Base-by-base conservation (phyloP, 1,140 invertebrate genomes). In the Colletes gigas region DNA sequence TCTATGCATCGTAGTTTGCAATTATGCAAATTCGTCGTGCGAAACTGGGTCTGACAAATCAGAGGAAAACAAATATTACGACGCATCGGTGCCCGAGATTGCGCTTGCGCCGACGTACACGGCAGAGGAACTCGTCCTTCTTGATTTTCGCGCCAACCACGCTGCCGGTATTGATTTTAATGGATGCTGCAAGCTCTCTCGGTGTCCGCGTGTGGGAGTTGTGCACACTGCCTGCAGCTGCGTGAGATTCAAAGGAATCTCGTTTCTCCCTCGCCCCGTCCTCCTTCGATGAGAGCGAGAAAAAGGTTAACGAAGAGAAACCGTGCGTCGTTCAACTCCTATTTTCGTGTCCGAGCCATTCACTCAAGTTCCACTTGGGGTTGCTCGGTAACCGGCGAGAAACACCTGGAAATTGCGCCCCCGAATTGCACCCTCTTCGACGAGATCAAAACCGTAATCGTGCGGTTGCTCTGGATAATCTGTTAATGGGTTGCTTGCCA, bases 131-230 rank as follows among this genome's bases (percentile, higher is more conserved):
- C 71, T 44, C 39, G 65, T 82, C 81, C 44, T 72, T 88, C 80
- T 83, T 83, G 84, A 87, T 87, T 87, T 87, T 86, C 85, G 84
- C 85, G 82, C 84, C 84, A 82, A 86, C 70, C 74, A 86, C 67
- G 68, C 60, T 62, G 55, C 68, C 57, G 77, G 89, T 91, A 91
- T 91, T 90, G 90, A 91, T 91, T 91, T 90, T 89, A 90, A 90
- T 90, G 88, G 86, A 90, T 89, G 86, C 85, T 79, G 83, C 85
- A 83, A 84, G 84, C 83, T 75, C 79, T 79, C 57, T 41, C 55
- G 47, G 52, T 17, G n/a, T 19, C 55, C 60, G 63, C 73, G 62
- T 87, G 72, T 80, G 81, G 65, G 72, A 81, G 55, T 63, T 41
- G 39, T 65, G 60, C 47, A 70, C 41, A 68, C 54, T 30, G 72